Conservation (phyloP, 2,113 vertebrate genomes). For the Piprites chloris region DNA sequence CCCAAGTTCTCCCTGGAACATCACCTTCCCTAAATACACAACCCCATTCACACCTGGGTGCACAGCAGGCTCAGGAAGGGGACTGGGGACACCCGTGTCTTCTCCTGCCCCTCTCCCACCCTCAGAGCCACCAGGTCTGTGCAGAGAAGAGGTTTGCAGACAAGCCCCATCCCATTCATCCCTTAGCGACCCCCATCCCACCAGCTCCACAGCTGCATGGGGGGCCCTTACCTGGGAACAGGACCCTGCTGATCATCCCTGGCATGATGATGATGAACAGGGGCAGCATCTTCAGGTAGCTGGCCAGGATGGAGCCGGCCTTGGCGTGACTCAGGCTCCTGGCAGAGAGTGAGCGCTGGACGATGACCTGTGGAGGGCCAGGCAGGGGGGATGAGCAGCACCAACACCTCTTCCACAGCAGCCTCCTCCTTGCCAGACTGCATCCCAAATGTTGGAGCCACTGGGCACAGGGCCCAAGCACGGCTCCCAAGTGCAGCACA, state of each 20-base stretch:
- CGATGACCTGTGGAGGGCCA: slow-evolving; percentile 78
- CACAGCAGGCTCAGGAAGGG: not conserved
- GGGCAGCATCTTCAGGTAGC: slow-evolving; percentile 91
- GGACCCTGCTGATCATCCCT: slow-evolving; percentile 91
- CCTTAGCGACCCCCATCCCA: not conserved
- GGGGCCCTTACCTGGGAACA: slow-evolving; percentile 84
- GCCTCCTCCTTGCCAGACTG: not conserved
- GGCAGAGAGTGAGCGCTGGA: slow-evolving; percentile 88
- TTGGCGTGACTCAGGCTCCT: slow-evolving; percentile 89
- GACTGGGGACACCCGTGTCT: not conserved
- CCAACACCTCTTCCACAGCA: not conserved
- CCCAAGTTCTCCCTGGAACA: not conserved
- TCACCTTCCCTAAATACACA: not conserved
- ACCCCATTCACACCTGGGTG: not conserved
- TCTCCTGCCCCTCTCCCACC: not conserved
- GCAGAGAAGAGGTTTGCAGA: not conserved
- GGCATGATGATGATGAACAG: slow-evolving; percentile 89
- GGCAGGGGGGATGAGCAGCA: not conserved
- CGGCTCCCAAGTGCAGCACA: rapidly evolving
- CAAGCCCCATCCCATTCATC: not conserved
- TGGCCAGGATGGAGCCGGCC: slow-evolving; percentile 86
- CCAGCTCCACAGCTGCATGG: rapidly evolving
- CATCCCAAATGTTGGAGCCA: not conserved
- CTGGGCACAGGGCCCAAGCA: rapidly evolving
- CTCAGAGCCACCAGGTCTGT: not conserved